Conservation (phyloP, 2,888 invertebrate genomes). For the Glyphotaelius pellucidus region DNA sequence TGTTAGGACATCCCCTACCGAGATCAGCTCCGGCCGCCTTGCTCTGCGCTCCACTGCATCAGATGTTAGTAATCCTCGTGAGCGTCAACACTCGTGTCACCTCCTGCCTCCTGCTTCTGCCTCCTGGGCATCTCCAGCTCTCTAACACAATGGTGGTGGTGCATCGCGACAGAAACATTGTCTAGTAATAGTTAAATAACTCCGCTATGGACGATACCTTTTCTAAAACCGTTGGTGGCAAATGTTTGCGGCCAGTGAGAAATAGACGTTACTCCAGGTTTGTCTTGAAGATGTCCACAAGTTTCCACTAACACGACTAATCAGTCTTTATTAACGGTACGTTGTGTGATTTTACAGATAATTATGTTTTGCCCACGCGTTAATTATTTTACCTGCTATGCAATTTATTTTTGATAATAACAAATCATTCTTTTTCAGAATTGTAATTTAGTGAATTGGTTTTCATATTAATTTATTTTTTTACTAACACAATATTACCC, state of each 20-base stretch:
- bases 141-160: not conserved
- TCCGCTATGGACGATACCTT: slow-evolving; percentile 70
- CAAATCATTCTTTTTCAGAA: not conserved
- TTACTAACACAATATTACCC: not conserved
- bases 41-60: slow-evolving; percentile 24
- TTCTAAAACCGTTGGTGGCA: slow-evolving; percentile 74
- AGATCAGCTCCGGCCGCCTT: slow-evolving; percentile 36
- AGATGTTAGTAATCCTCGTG: slow-evolving; percentile 40
- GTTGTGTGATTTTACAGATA: slow-evolving; percentile 31
- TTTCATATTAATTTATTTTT: not conserved
- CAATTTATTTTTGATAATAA: not conserved
- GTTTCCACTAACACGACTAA: slow-evolving; percentile 50
- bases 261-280: slow-evolving; percentile 86
- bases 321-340: slow-evolving; percentile 46
- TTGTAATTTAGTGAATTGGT: not conserved
- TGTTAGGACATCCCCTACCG: slow-evolving; percentile 62
- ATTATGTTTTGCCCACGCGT: not conserved
- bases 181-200: not conserved
- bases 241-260: slow-evolving; percentile 81
- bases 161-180: not conserved
- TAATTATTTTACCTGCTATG: not conserved
- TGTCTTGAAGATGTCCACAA: slow-evolving; percentile 68
- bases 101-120: not conserved
- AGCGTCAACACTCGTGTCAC: not conserved
- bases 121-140: not conserved